These are phyloP conservation scores for Sthenelais limicola DNA, from an alignment of 2,888 invertebrate species.

Conservation along the genomic window DNA sequence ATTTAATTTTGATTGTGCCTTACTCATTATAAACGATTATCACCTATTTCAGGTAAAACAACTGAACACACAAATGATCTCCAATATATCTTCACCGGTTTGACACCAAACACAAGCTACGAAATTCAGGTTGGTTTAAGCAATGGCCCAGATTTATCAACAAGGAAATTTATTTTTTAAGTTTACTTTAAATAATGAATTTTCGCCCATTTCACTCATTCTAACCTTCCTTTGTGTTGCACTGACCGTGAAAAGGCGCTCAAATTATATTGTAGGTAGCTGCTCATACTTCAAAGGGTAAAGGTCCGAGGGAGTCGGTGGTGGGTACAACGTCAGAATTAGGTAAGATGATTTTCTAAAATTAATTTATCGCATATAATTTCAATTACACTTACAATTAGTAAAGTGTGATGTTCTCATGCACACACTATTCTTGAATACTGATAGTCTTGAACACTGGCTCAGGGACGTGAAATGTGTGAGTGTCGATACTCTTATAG, in stretches of 20 bases:
- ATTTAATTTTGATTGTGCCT: too few relatives aligned
- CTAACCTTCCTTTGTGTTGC: too few relatives aligned
- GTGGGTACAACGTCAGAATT: constrained; percentile 64
- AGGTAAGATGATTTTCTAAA: constrained; percentile 54
- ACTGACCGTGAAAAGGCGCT: too few relatives aligned
- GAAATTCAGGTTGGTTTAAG: constrained; percentile 59
- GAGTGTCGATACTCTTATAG: too few relatives aligned
- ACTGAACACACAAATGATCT: constrained; percentile 64
- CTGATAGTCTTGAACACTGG: too few relatives aligned
- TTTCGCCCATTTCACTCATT: too few relatives aligned
- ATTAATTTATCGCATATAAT: background rate
- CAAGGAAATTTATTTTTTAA: too few relatives aligned
- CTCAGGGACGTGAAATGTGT: too few relatives aligned
- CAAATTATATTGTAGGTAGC: constrained; percentile 63
- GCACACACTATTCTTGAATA: too few relatives aligned
- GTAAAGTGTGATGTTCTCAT: background rate
- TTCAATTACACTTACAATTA: background rate
- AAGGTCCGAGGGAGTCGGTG: constrained; percentile 61
- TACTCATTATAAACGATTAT: too few relatives aligned
- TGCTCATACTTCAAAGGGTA: constrained; percentile 67
- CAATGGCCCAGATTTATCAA: too few relatives aligned
- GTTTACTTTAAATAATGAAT: too few relatives aligned
- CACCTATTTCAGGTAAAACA: constrained; percentile 58
- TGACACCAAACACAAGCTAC: constrained; percentile 64
- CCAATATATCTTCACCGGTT: constrained; percentile 64